Conservation (phyloP, 2,797 vertebrate species). For the Microchirus variegatus region DNA sequence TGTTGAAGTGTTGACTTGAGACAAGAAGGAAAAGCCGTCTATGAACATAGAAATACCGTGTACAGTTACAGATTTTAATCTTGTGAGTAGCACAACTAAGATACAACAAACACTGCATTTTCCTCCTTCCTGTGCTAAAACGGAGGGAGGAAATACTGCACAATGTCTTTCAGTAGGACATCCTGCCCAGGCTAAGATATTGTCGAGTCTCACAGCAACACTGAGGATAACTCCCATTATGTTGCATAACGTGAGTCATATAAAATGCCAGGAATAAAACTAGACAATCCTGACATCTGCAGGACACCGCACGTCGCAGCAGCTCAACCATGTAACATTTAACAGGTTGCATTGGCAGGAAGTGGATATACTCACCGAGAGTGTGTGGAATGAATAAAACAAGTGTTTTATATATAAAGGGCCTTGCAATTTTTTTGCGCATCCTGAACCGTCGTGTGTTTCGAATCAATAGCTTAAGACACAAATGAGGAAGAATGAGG, state of each 20-base stretch:
- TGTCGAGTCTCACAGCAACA: constrained; percentile 45
- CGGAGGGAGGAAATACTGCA: constrained; percentile 12
- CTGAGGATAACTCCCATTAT: constrained; percentile 9
- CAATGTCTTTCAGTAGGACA: constrained; percentile 56
- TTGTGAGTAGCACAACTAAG: constrained; percentile 2
- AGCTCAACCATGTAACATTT: not conserved
- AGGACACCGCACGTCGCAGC: constrained; percentile 31
- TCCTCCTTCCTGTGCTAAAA: constrained; percentile 1
- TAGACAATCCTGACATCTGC: constrained; percentile 54
- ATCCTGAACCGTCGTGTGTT: no score
- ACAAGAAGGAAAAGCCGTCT: constrained; percentile 24
- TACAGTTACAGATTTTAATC: constrained; percentile 13
- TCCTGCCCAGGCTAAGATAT: constrained; percentile 58
- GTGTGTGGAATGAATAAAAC: no score
- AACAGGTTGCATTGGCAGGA: no score
- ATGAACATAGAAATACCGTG: constrained; percentile 26
- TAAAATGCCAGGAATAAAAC: constrained; percentile 9
- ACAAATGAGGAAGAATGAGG: no score
- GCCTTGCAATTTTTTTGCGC: no score
- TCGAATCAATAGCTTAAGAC: no score
- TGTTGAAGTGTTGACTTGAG: constrained; percentile 43
- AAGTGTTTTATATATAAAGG: no score
- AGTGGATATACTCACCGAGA: no score
- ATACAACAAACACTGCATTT: constrained; percentile 6
- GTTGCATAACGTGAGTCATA: constrained; percentile 48